Evolutionary conservation across 2,888 invertebrate genomes (phyloP), one percentile per base, ranked within the genome.

Genomic region (Noctua pronuba): DNA sequence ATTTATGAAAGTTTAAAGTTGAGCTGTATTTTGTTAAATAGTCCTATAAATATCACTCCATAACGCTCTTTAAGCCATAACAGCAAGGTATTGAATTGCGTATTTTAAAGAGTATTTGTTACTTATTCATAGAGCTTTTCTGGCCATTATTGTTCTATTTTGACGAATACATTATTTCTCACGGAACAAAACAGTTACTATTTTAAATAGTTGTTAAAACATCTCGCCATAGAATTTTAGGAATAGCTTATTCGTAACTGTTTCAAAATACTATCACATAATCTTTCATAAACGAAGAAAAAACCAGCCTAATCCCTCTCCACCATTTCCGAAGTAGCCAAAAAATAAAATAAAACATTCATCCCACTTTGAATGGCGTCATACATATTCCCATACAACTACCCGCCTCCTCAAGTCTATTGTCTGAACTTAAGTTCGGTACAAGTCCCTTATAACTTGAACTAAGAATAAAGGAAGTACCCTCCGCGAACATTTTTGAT

Each of bases 391-490:
- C 31, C 21, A 16, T 31, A 64, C 41, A 77, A 80, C 83, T 80
- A 70, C 55, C n/a, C n/a, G 41, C 21, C 55, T 65, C 16, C 55
- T 60, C 18, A 44, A 69, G 35, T 24, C 70, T 64, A 75, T 84
- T 75, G 82, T 80, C 55, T 64, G 67, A 60, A 58, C 67, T 49
- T 21, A 80, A 79, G 52, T 84, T 80, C 65, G 46, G 82, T 66
- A 79, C 81, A 75, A 75, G 67, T 58, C 69, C 79, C 69, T 75
- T 38, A 58, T 13, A 84, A 84, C 78, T 83, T 69, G n/a, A 79
- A 70, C 72, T 66, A n/a, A 67, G 75, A 79, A 80, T 68, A 77
- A 66, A 78, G 84, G 86, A 83, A 74, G 83, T 72, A 71, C 84
- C 49, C 72, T 80, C 49, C 41, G 76, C 55, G 52, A 64, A 80